phyloP scores from a whole-genome alignment of 1,140 invertebrate species.

The Drosophila serrata region DNA sequence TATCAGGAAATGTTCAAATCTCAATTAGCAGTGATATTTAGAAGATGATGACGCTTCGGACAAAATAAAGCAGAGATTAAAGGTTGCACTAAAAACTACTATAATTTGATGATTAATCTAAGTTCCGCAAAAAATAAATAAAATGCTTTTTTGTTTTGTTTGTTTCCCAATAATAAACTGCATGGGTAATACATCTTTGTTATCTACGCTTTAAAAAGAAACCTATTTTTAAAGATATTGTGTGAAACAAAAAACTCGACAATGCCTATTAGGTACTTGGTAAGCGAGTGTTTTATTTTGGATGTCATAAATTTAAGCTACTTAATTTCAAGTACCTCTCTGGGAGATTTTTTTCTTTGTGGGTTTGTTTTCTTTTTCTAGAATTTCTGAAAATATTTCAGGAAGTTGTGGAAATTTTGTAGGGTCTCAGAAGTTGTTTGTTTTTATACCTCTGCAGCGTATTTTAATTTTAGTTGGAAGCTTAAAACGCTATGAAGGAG shows the following conservation, averaged over 20 bases:
- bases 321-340: not conserved
- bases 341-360: not conserved
- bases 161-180: not conserved
- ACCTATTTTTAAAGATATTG: not conserved
- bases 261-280: not conserved
- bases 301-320: not conserved
- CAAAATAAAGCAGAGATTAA: not conserved
- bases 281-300: slow-evolving; percentile 11
- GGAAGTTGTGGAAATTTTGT: not conserved
- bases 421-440: not conserved
- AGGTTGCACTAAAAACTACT: not conserved
- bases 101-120: slow-evolving; percentile 4
- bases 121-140: not conserved
- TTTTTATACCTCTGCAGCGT: not conserved
- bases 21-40: slow-evolving; percentile 9
- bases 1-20: slow-evolving; percentile 41
- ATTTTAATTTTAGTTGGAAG: too few relatives aligned
- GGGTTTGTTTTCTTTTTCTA: not conserved
- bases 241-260: not conserved
- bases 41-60: not conserved
- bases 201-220: not conserved
- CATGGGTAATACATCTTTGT: not conserved
- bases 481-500: too few relatives aligned
- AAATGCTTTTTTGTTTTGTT: not conserved
- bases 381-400: not conserved